phyloP scores from a whole-genome alignment of 2,113 vertebrate species.

The Urocynchramus pylzowi region DNA sequence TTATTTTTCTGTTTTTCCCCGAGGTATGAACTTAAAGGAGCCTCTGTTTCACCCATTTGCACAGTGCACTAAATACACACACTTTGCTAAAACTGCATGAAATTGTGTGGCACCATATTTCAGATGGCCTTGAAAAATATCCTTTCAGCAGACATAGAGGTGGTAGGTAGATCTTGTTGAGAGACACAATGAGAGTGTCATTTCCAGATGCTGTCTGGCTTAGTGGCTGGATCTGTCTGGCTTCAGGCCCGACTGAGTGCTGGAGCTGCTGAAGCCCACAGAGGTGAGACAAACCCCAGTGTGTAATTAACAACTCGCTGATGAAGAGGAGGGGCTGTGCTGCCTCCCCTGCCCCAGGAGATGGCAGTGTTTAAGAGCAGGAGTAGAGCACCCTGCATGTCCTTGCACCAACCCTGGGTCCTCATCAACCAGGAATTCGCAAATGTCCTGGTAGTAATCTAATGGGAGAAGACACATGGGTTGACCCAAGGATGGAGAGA shows the following conservation, averaged over 20 bases:
- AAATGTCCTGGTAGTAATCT: background rate
- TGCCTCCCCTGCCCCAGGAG: conserved; percentile 39
- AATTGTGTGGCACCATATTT: background rate
- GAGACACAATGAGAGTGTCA: fast-evolving
- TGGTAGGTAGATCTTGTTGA: background rate
- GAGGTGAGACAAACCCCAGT: background rate
- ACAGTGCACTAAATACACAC: background rate
- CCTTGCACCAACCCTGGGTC: background rate
- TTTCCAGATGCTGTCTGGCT: background rate
- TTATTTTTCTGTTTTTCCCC: background rate
- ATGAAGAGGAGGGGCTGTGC: background rate
- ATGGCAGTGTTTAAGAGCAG: conserved; percentile 63
- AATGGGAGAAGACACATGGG: background rate
- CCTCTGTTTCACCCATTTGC: background rate
- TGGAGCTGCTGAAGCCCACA: background rate
- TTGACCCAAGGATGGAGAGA: background rate
- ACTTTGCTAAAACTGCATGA: background rate
- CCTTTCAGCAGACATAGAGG: background rate
- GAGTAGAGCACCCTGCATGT: background rate
- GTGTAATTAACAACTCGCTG: fast-evolving
- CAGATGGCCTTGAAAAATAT: background rate
- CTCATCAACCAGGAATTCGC: background rate
- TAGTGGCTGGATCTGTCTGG: background rate
- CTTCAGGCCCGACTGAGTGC: background rate
- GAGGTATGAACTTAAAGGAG: background rate